These are phyloP conservation scores for Hirtodrosophila trivittata DNA, from an alignment of 2,888 invertebrate species.

Conservation along the genomic window DNA sequence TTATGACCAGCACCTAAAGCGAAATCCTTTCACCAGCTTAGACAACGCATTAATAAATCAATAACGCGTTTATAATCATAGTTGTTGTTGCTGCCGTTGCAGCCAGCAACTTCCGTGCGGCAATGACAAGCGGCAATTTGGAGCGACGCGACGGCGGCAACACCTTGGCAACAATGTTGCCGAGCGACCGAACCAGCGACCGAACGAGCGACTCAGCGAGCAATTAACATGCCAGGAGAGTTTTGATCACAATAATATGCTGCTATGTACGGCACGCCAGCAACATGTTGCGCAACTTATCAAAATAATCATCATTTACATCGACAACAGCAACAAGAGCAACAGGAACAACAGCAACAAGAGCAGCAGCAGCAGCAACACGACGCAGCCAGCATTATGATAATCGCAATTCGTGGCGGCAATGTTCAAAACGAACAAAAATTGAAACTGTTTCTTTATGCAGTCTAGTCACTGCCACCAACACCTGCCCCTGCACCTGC, in stretches of 20 bases:
- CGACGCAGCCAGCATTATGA: conserved; percentile 67
- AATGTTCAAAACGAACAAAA: conserved; percentile 65
- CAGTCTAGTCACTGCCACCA: conserved; percentile 31
- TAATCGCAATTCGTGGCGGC: conserved; percentile 67
- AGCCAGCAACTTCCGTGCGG: conserved; percentile 58
- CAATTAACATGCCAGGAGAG: conserved; percentile 61
- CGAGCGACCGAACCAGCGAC: neutral
- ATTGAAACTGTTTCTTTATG: conserved; percentile 70
- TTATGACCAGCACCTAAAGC: conserved; percentile 70
- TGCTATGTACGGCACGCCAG: conserved; percentile 23
- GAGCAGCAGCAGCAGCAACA: conserved; percentile 14
- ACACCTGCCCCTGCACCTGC: conserved; percentile 34
- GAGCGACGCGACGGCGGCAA: conserved; percentile 41
- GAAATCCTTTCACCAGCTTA: conserved; percentile 73
- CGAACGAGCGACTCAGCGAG: too few species aligned
- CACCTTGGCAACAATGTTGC: conserved; percentile 71
- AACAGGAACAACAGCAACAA: conserved; percentile 20
- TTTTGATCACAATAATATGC: conserved; percentile 31
- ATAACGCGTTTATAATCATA: conserved; percentile 75
- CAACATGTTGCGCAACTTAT: conserved; percentile 71
- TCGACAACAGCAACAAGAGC: conserved; percentile 47
- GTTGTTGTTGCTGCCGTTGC: conserved; percentile 35
- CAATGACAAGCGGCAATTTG: conserved; percentile 74
- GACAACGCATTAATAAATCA: conserved; percentile 71
- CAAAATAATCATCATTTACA: conserved; percentile 74